Evolutionary conservation across 2,113 vertebrate genomes (phyloP).

Genomic region (Mesoclemmys tuberculata): DNA sequence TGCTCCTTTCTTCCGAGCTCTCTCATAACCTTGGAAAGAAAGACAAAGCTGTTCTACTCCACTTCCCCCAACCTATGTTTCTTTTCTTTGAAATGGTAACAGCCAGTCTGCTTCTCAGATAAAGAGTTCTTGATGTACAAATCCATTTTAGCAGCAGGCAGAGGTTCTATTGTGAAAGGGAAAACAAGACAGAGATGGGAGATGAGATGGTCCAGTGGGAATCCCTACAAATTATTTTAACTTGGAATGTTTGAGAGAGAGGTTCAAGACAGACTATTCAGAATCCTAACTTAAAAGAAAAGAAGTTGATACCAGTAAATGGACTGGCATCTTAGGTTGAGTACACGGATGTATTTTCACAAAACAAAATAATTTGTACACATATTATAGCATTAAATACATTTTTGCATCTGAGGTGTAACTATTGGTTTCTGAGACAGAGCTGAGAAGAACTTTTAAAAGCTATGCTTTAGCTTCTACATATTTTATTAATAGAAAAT

Average conservation of each 20-base stretch:
- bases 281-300: background rate
- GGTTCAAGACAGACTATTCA: background rate
- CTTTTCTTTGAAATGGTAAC: background rate
- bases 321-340: background rate
- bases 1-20: background rate
- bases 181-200: no score
- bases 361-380: background rate
- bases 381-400: background rate
- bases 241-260: background rate
- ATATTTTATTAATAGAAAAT: constrained; percentile 4
- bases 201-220: background rate
- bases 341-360: background rate
- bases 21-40: background rate
- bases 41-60: background rate
- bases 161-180: no score
- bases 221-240: background rate
- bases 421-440: background rate
- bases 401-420: background rate
- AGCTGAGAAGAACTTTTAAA: background rate
- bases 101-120: background rate
- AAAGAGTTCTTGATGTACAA: background rate
- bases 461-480: background rate
- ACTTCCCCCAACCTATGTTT: background rate
- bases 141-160: no score
- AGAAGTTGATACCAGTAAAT: background rate